Evolutionary conservation across 2,797 vertebrate genomes (phyloP).

Genomic region (Sciurus vulgaris): DNA sequence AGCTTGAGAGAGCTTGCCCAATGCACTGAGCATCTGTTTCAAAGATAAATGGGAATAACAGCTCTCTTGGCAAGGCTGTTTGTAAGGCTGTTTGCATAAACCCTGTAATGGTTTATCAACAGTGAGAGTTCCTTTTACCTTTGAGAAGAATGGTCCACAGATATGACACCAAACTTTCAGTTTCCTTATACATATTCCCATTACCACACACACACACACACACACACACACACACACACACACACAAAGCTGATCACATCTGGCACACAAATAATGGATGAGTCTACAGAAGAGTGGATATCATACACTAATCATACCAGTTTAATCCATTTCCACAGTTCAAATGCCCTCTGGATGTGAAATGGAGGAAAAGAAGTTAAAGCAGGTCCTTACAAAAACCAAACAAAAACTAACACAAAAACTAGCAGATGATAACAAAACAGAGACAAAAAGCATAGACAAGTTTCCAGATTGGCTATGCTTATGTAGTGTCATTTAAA

Average conservation of each 20-base stretch:
- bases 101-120: neutral
- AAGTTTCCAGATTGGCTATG: neutral
- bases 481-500: neutral
- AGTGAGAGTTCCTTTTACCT: neutral
- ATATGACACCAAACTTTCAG: neutral
- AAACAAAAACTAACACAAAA: neutral
- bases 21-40: neutral
- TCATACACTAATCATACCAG: neutral
- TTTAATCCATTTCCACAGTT: slow-evolving; percentile 1
- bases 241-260: neutral
- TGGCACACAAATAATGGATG: neutral
- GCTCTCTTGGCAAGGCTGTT: neutral
- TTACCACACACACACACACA: neutral
- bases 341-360: neutral
- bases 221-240: neutral
- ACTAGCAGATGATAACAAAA: neutral
- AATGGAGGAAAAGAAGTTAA: neutral
- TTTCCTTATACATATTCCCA: neutral
- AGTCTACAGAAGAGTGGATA: neutral
- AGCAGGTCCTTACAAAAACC: neutral
- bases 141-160: neutral
- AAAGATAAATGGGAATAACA: neutral
- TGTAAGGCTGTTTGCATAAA: neutral
- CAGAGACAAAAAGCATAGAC: neutral
- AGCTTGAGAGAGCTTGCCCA: neutral